phyloP scores from a whole-genome alignment of 2,888 invertebrate genomes.

The Toxonevra muliebris region DNA sequence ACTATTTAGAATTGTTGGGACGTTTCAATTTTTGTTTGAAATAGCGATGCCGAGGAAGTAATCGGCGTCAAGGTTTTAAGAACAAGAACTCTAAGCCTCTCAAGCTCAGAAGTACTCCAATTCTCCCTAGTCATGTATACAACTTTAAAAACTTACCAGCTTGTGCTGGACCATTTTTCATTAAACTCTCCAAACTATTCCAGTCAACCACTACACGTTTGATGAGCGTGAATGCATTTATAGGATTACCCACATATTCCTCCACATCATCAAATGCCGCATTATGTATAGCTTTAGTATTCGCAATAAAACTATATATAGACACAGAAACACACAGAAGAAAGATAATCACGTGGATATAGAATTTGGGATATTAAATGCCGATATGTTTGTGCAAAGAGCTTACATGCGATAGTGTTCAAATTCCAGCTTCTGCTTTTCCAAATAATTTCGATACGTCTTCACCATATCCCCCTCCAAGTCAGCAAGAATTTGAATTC shows the following conservation, averaged over 20 bases:
- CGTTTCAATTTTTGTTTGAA: no score
- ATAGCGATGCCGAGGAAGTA: no score
- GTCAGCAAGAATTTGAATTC: conserved; percentile 39
- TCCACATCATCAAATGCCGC: conserved; percentile 77
- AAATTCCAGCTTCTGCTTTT: conserved; percentile 40
- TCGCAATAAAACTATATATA: conserved; percentile 63
- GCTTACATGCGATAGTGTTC: conserved; percentile 42
- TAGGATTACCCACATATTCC: conserved; percentile 84
- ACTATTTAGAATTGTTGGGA: no score
- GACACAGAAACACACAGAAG: background rate
- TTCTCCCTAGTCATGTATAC: background rate
- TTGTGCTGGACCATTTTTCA: conserved; percentile 70
- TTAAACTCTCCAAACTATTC: conserved; percentile 73
- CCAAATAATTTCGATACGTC: conserved; percentile 41
- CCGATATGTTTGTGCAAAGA: background rate
- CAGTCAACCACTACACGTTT: conserved; percentile 91
- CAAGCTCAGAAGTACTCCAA: no score
- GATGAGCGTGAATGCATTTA: conserved; percentile 89
- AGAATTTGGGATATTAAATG: background rate
- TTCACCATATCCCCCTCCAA: conserved; percentile 43
- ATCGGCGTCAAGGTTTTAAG: no score
- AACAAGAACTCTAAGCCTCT: no score
- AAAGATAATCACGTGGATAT: background rate
- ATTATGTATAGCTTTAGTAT: conserved; percentile 76
- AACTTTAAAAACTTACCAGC: conserved; percentile 63